Conservation (phyloP, 2,797 vertebrate genomes). For the Xiphophorus birchmanni region DNA sequence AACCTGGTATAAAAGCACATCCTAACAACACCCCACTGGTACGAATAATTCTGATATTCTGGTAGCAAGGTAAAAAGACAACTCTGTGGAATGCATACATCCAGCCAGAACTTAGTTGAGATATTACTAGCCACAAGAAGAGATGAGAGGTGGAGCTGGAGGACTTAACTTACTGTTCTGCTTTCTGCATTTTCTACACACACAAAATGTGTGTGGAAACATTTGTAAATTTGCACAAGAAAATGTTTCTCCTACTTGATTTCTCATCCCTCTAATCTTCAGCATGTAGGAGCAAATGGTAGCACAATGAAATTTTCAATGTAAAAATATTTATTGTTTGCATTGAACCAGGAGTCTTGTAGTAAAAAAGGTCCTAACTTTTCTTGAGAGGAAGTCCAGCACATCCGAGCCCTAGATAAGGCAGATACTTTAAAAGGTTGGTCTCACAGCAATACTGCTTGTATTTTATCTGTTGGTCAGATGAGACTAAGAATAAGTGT, state of each 20-base stretch:
- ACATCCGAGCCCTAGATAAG: background rate
- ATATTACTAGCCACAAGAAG: background rate
- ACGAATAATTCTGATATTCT: background rate
- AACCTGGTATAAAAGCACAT: background rate
- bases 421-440: background rate
- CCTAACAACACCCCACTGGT: background rate
- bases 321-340: too few species aligned
- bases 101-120: background rate
- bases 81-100: background rate
- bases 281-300: background rate
- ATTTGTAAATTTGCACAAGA: background rate
- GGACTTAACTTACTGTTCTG: background rate
- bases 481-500: background rate
- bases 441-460: background rate
- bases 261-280: background rate
- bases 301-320: background rate
- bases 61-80: background rate
- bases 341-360: background rate
- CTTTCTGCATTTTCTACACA: too few species aligned
- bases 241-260: background rate
- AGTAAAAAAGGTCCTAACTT: background rate
- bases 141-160: background rate
- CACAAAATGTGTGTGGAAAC: too few species aligned
- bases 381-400: background rate
- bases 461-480: background rate